Evolutionary conservation across 2,797 vertebrate genomes (phyloP), one percentile per base, ranked within the genome.

Genomic region (Sitta carolinensis): DNA sequence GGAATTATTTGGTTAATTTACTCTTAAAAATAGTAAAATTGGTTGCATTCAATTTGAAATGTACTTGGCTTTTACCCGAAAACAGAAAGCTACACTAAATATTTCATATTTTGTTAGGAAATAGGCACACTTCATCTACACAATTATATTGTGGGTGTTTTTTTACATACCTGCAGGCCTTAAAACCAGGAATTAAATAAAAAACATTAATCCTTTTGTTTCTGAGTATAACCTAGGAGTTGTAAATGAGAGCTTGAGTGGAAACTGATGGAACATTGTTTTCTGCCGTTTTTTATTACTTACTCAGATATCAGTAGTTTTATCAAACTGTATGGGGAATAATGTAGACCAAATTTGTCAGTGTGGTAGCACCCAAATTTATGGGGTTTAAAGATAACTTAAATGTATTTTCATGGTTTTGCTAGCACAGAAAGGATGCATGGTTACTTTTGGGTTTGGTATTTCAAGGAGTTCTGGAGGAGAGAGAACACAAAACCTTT

Each of bases 1-100:
- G 91, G 50, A 91, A 83, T 89, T 87, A 40, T 64, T 64, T 95
- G 84, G 59, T 73, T 89, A 75, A 67, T 70, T 91, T 94, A 27
- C 59, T 79, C 30, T 76, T 51, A 82, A 93, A 95, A 95, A 85
- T 22, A 52, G 66, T n/a, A 66, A 63, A 74, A 95, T 63, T 57
- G 50, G 18, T 89, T 95, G 82, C 52, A 48, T 34, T 87, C 51
- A 75, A 4, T 70, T 95, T 85, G 68, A 52, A 83, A 74, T 63
- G 40, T 27, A 18, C 87, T 84, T 87, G 32, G 17, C 43, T 84
- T 23, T 84, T 87, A 87, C 32, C 45, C 51, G 82, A 59, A 57
- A 90, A 40, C 38, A 52, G 34, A 78, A 55, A 70, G 47, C 50
- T 38, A 19, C 81, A 47, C 25, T 17, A 47, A 78, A 13, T 87